These are phyloP conservation scores for Corythaeola cristata DNA, from an alignment of 2,113 vertebrate species.

Conservation along the genomic window DNA sequence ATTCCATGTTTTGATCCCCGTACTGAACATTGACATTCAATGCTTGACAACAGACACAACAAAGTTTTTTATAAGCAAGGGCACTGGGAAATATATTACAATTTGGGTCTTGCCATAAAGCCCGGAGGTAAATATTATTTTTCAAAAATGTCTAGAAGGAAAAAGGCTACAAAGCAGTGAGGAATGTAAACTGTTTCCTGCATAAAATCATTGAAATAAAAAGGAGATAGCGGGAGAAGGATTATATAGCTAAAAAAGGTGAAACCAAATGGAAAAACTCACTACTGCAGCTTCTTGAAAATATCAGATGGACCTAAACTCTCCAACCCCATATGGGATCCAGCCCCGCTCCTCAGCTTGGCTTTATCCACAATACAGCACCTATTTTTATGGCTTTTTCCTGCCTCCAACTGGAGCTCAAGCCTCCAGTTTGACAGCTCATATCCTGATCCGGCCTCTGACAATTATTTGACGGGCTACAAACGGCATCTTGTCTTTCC, in stretches of 20 bases:
- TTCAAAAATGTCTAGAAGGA: background rate
- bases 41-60: background rate
- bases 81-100: background rate
- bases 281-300: background rate
- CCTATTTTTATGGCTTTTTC: background rate
- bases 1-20: background rate
- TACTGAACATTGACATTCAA: background rate
- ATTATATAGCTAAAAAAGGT: background rate
- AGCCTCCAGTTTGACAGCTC: background rate
- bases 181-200: background rate
- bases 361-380: background rate
- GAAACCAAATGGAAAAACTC: background rate
- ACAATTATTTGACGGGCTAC: background rate
- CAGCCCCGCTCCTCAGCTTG: background rate
- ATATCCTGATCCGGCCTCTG: background rate
- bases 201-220: background rate
- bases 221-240: background rate
- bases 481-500: background rate
- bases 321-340: background rate
- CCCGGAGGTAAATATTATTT: background rate
- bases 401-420: fast-evolving
- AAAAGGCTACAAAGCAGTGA: background rate
- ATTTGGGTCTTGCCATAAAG: background rate
- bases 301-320: background rate
- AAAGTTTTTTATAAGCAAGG: background rate